These are phyloP conservation scores for Ochlodes sylvanus DNA, from an alignment of 2,888 invertebrate species.

Conservation along the genomic window DNA sequence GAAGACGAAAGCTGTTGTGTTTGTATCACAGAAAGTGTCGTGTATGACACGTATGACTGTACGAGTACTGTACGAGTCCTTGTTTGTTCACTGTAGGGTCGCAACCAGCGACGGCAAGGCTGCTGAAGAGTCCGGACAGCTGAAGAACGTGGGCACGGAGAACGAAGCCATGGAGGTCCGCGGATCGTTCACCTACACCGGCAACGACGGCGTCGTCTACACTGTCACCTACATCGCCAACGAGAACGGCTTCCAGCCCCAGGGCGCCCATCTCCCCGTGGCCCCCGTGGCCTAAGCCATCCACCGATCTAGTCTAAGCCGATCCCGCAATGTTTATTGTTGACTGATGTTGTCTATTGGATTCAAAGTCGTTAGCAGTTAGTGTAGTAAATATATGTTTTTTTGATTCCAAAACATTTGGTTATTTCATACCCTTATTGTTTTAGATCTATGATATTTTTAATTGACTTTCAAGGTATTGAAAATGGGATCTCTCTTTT, in stretches of 20 bases:
- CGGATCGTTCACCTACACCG: constrained; percentile 78
- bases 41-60: no score
- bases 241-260: constrained; percentile 82
- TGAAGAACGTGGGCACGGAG: constrained; percentile 75
- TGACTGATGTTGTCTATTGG: constrained; percentile 38
- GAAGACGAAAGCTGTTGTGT: no score
- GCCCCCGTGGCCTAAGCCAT: constrained; percentile 38
- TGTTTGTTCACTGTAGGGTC: constrained; percentile 48
- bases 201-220: constrained; percentile 74
- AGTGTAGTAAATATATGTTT: constrained; percentile 42
- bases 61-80: no score
- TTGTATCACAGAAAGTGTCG: no score
- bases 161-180: constrained; percentile 73
- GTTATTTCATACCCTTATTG: constrained; percentile 19
- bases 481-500: no score
- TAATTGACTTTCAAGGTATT: background rate
- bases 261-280: constrained; percentile 61
- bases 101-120: constrained; percentile 71
- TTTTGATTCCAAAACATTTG: constrained; percentile 41
- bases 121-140: constrained; percentile 57
- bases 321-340: constrained; percentile 28
- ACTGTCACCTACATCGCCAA: constrained; percentile 77
- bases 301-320: constrained; percentile 30
- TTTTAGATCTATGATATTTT: background rate
- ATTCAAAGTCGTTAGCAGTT: constrained; percentile 31